A percentile compares a stretch with the other conserved stretches of the same genome.
phyloP scores from a whole-genome alignment of 2,888 invertebrate species.

The Dorcus hopei region DNA sequence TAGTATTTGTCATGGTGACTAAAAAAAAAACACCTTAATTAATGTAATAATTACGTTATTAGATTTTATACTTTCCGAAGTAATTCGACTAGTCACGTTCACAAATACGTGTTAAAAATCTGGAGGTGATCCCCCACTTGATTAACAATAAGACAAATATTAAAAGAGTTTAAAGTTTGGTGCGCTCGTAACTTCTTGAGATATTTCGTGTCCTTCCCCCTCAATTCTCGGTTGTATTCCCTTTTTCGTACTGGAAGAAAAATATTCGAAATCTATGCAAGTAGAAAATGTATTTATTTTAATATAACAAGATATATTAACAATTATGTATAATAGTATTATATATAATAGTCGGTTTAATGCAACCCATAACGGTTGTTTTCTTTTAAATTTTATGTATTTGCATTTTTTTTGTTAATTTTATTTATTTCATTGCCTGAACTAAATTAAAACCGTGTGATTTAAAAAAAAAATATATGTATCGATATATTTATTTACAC shows the following conservation, averaged over 20 bases:
- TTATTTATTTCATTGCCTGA: no score
- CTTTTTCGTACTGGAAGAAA: conserved; percentile 6
- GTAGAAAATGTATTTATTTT: conserved; percentile 23
- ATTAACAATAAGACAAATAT: conserved; percentile 3
- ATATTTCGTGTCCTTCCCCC: conserved; percentile 4
- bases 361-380: no score
- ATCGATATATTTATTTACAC: no score
- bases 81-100: conserved; percentile 15
- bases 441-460: no score
- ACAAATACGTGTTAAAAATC: conserved; percentile 14
- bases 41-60: conserved; percentile 8
- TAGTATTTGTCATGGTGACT: conserved; percentile 17
- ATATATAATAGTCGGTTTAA: conserved; percentile 4
- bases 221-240: conserved; percentile 6
- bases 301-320: conserved; percentile 24
- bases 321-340: conserved; percentile 23
- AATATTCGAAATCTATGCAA: conserved; percentile 13
- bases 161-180: conserved; percentile 10
- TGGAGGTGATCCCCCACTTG: background rate
- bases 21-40: conserved; percentile 3
- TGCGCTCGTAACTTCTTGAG: conserved; percentile 1
- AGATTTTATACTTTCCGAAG: conserved; percentile 16
- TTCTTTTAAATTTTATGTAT: no score
- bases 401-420: no score
- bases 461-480: no score